Base-by-base conservation (phyloP, 2,888 invertebrate species). In the Augiades crinisus region DNA sequence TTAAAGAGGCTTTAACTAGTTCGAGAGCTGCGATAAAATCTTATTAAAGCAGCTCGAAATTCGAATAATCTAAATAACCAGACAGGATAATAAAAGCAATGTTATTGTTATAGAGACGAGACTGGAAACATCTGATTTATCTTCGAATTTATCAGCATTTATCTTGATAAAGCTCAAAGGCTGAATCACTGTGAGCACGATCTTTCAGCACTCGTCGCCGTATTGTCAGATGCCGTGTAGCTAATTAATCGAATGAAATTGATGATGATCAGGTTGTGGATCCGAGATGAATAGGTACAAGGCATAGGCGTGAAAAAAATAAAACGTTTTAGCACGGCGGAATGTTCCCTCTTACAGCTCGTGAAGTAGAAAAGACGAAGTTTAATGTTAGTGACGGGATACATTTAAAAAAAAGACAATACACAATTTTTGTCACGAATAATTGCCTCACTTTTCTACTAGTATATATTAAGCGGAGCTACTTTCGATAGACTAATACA, bases 161-260 rank as follows among this genome's bases (percentile, higher is more conserved):
- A 31, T 47, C 47, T 47, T 5, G 47, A 47, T 47, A 21, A 47
- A 7, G 19, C 30, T 38, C 30, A 24, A 19, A 30, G 47, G 19
- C n/a, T 31, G 47, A 47, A n/a, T 16, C 47, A 47, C 47, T 7
- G 30, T 38, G 30, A 21, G 30, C 47, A 27, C 47, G n/a, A 47
- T 47, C 38, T 38, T 31, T 47, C 38, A 38, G 30, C 37, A 13
- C 17, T 37, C 27, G 27, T 1, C n/a, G 2, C 12, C 10, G 47
- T 21, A 12, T 37, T 36, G 37, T 37, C 13, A 19, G 21, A 45
- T 34, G 45, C 34, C 22, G 46, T 37, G n/a, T 37, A 12, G 17
- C 19, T 38, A 37, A 30, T 38, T 31, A 36, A 30, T 37, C 37
- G 17, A 37, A 38, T 38, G 12, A 47, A 36, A 46, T 46, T 46